These are phyloP conservation scores for Steinernema khuongi DNA, from an alignment of 1,140 invertebrate genomes.

Conservation along the genomic window DNA sequence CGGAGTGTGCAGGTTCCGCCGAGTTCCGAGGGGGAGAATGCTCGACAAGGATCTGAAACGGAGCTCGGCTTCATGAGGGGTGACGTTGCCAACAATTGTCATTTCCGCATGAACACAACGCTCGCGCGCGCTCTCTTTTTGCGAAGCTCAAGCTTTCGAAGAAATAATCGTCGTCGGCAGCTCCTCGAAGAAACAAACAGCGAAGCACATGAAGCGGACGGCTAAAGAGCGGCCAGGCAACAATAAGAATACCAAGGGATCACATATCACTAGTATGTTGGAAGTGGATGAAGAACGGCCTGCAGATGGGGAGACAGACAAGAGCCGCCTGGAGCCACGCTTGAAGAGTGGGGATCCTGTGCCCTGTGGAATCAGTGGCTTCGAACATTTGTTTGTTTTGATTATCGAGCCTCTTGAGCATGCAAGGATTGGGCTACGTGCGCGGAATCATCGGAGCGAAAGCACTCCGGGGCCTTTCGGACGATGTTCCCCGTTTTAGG, in stretches of 20 bases:
- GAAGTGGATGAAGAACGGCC: neutral
- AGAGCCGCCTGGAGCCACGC: too few species aligned
- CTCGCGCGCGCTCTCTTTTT: neutral
- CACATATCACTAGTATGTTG: slow-evolving; percentile 9
- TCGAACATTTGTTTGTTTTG: too few species aligned
- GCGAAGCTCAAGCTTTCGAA: neutral
- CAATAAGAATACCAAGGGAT: slow-evolving; percentile 5
- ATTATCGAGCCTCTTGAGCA: too few species aligned
- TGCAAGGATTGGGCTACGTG: neutral
- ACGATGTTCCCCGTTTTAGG: neutral
- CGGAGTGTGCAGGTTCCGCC: too few species aligned
- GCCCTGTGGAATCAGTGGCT: too few species aligned
- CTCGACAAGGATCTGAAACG: too few species aligned
- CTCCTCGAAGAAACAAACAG: neutral
- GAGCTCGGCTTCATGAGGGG: too few species aligned
- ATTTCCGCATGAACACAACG: neutral
- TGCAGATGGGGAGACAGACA: too few species aligned
- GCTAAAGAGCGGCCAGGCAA: neutral
- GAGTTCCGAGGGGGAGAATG: too few species aligned
- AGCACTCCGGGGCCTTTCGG: neutral
- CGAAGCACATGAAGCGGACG: neutral
- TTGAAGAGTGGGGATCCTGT: too few species aligned
- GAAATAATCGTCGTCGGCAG: neutral
- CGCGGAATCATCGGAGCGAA: neutral
- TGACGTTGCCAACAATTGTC: neutral